Base-by-base conservation (phyloP, 2,113 vertebrate species). In the Desmodus rotundus region DNA sequence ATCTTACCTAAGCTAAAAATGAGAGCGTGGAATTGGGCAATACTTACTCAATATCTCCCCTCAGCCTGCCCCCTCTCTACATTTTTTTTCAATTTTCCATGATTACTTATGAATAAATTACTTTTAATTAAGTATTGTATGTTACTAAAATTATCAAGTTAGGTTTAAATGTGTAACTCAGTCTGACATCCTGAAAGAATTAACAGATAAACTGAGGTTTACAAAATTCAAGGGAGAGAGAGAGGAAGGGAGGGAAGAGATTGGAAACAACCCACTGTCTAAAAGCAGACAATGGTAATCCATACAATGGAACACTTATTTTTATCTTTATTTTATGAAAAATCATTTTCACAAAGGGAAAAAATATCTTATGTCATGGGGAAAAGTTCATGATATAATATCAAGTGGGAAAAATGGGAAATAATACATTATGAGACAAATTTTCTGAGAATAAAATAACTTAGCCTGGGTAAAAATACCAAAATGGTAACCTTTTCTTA, bases 391-490 rank as follows among this genome's bases (percentile, higher is more conserved):
- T 84, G 28, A 94, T 38, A 78, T 28, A 77, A 54, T 36, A 58
- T 19, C 63, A 90, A 72, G 19, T 52, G 1, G 22, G 22, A 45
- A 81, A 88, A 63, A 28, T 7, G 82, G 19, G 26, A 89, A 86
- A 65, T 72, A 96, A 87, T 63, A 80, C 3, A 86, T 36, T 56
- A 74, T 38, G 52, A 74, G 41, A 54, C 36, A 91, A 50, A 56
- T 15, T 93, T 95, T 92, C 47, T 70, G 22, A 93, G 83, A 94
- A 61, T 89, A 45, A 89, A 87, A 80, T 47, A 87, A 84, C 22
- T 87, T 93, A 47, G 28, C 72, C 28, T 74, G 43, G 65, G 73
- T 47, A 47, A 76, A 76, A 47, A 47, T 17, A 45, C 7, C 14
- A 43, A 45, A 31, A 74, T 74, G 24, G 26, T 74, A 74, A 45